Evolutionary conservation across 2,888 invertebrate species (phyloP).

Genomic region (Taphrorychus bicolor): DNA sequence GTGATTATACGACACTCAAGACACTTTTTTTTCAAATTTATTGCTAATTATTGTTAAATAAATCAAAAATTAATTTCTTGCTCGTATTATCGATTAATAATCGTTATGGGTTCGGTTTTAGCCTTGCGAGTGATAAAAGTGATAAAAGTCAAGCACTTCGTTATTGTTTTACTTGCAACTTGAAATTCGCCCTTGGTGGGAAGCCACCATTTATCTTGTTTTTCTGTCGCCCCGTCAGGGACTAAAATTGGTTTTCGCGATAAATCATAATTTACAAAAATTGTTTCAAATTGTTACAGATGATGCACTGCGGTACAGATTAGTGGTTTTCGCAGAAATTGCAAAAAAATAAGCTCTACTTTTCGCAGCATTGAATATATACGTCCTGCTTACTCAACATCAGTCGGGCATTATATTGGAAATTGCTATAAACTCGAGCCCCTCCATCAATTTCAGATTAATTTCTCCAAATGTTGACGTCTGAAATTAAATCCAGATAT

Average conservation of each 20-base stretch:
- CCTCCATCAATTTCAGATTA: slow-evolving; percentile 25
- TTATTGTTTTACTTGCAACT: no score
- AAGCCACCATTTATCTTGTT: background rate
- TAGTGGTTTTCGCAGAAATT: background rate
- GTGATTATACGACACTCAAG: no score
- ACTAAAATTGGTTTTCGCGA: slow-evolving; percentile 1
- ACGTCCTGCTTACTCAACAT: no score
- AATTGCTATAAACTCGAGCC: background rate
- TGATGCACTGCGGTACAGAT: background rate
- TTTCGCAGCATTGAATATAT: no score
- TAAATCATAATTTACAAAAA: slow-evolving; percentile 23
- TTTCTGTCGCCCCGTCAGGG: background rate
- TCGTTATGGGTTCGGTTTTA: no score
- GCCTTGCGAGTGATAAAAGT: background rate
- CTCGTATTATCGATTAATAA: no score
- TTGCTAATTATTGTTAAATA: no score
- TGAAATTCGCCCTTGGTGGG: background rate
- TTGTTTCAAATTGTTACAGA: slow-evolving; percentile 18
- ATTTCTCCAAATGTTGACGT: slow-evolving; percentile 24
- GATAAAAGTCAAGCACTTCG: background rate
- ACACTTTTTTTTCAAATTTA: no score
- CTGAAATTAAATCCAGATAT: slow-evolving; percentile 29
- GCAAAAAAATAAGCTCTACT: no score
- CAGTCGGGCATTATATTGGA: no score
- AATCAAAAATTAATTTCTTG: no score